Base-by-base conservation (phyloP, 2,113 vertebrate species). In the Garra rufa region DNA sequence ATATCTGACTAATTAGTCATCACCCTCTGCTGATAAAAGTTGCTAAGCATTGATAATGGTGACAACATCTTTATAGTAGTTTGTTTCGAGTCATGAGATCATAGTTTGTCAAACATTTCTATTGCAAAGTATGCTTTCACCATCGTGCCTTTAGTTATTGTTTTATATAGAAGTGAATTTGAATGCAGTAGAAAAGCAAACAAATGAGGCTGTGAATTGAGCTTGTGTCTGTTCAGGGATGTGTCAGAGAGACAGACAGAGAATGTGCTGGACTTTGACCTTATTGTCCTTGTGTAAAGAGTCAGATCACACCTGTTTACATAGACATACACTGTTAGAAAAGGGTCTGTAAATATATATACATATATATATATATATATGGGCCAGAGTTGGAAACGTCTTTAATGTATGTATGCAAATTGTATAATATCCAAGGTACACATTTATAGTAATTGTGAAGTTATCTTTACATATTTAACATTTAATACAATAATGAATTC, bases 251-350 rank as follows among this genome's bases (percentile, higher is more conserved):
- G 46, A 75, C 73, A 19, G 63, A 34, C 2, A 4, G 34, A n/a
- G n/a, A 38, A 69, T 69, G 65, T 38, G 69, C 34, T 15, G 11
- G 41, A 73, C 69, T 77, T 59, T 55, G 48, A 55, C 48, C 44
- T 41, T 43, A 13, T 21, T 43, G 21, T 71, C 10, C n/a, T 41
- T 57, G 30, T 52, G 26, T 76, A 75, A 24, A 50, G 44, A 74
- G 46, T 52, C 14, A n/a, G 19, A 21, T 38, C 50, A 77, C 75
- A 24, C 75, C 17, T 38, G 17, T 24, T 57, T 21, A 59, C 52
- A 24, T 19, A 41, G 30, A 41, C 3, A 76, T 7, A 17, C 8
- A 57, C 52, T 57, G 1, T 52, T 6, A 24, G 3, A 76, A 38
- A n/a, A n/a, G n/a, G n/a, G n/a, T n/a, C n/a, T n/a, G n/a, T n/a